These are phyloP conservation scores for Montifringilla adamsi DNA, from an alignment of 2,113 vertebrate genomes.

Conservation along the genomic window DNA sequence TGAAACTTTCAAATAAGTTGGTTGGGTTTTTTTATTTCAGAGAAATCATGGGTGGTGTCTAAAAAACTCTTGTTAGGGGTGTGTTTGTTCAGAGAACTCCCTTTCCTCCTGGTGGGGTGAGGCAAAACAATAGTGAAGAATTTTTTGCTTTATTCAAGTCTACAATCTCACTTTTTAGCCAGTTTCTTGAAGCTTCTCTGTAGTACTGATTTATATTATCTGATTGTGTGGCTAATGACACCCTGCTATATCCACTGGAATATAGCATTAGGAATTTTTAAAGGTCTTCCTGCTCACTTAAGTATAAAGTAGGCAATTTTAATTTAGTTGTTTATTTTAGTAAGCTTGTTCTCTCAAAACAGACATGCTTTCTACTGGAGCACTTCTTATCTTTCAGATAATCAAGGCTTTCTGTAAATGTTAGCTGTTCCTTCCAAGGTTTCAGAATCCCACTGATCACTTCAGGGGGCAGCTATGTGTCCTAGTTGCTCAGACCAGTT, in stretches of 20 bases:
- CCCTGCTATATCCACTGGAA: not conserved
- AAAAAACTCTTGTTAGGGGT: not conserved
- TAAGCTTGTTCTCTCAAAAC: not conserved
- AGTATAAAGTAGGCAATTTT: not conserved
- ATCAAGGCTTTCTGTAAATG: not conserved
- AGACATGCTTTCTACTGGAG: not conserved
- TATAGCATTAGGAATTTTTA: not conserved
- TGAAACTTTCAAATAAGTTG: not conserved
- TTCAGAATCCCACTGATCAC: not conserved
- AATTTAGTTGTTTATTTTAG: not conserved
- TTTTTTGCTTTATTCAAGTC: not conserved
- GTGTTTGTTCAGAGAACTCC: not conserved
- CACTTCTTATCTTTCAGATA: not conserved
- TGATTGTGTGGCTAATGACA: not conserved
- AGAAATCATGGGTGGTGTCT: not conserved
- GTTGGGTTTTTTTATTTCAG: not conserved
- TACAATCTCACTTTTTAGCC: not conserved
- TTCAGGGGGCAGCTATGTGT: not conserved
- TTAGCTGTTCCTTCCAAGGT: not conserved
- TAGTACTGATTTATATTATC: not conserved
- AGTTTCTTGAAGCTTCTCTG: not conserved
- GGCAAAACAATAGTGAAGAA: not conserved
- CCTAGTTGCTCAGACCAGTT: not conserved
- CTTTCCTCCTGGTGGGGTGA: not conserved
- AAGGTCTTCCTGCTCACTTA: not conserved